Percentiles rank a stretch among this genome's conserved stretches.
phyloP scores from a whole-genome alignment of 37 sponge, comb jelly and placozoan genomes.

The Haliclona indistincta region DNA sequence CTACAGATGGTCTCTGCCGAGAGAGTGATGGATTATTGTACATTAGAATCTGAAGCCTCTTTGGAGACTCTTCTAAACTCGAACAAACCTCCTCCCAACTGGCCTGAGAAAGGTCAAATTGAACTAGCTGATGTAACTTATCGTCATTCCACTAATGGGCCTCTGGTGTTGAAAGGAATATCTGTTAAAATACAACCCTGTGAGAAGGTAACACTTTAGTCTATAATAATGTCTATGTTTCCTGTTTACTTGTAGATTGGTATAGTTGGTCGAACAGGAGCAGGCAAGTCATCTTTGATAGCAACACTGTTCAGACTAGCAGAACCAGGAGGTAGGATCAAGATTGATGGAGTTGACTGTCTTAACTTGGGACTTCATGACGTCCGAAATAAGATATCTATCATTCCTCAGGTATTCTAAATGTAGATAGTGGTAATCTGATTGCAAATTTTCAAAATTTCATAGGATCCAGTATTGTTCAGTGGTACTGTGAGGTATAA shows the following conservation, averaged over 20 bases:
- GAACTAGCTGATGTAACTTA: conserved; percentile 37
- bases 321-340: conserved; percentile 76
- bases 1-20: conserved; percentile 81
- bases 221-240: too few relatives aligned
- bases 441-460: too few relatives aligned
- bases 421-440: too few relatives aligned
- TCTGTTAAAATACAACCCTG: conserved; percentile 39
- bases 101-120: conserved; percentile 65
- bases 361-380: conserved; percentile 81
- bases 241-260: conserved; percentile 83
- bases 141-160: conserved; percentile 33
- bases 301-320: conserved; percentile 86
- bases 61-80: conserved; percentile 29
- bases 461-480: conserved; percentile 92
- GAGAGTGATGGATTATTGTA: conserved; percentile 61
- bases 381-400: conserved; percentile 75
- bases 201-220: conserved; percentile 82
- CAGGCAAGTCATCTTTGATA: conserved; percentile 89
- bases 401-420: conserved; percentile 97
- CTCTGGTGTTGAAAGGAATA: conserved; percentile 60
- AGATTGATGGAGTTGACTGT: conserved; percentile 76
- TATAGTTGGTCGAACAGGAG: conserved; percentile 93
- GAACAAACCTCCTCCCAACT: conserved; percentile 44
- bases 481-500: conserved; percentile 88
- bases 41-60: conserved; percentile 49